A percentile compares a stretch with the other conserved stretches of the same genome.
These are phyloP conservation scores for Etheostoma cragini DNA, from an alignment of 2,113 vertebrate species.

Conservation along the genomic window DNA sequence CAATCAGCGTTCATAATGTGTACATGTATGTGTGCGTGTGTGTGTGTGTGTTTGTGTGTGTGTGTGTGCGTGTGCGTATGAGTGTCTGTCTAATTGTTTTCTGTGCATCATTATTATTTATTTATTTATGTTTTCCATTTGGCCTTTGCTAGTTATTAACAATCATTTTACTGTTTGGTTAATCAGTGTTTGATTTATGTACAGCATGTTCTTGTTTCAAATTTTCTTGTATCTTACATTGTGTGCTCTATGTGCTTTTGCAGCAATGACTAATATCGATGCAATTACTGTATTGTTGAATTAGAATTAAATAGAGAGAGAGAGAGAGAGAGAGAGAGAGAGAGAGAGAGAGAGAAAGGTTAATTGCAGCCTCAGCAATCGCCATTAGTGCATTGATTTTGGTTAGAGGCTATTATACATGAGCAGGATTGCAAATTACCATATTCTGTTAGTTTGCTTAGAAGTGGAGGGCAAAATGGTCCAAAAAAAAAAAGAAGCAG, in stretches of 20 bases:
- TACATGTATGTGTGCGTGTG: background rate
- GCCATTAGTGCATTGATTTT: constrained; percentile 33
- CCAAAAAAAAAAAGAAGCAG: background rate
- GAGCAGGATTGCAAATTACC: constrained; percentile 37
- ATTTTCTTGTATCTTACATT: background rate
- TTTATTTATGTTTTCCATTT: background rate
- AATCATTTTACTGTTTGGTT: background rate
- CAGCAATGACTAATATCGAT: background rate
- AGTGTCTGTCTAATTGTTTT: too few relatives aligned
- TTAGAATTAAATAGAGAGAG: background rate
- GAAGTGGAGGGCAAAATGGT: constrained; percentile 19
- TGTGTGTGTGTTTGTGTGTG: background rate
- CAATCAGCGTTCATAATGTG: constrained; percentile 17
- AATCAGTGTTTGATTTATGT: background rate
- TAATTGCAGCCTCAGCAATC: constrained; percentile 37
- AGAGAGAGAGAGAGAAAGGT: background rate
- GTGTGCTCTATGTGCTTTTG: background rate
- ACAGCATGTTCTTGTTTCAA: background rate
- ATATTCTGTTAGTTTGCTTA: constrained; percentile 32
- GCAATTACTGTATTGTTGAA: background rate
- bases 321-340: background rate
- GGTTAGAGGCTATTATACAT: constrained; percentile 34
- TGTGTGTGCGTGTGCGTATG: too few relatives aligned
- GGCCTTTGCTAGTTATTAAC: background rate
- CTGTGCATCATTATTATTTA: too few relatives aligned